Percentiles rank a stretch among this genome's conserved stretches.
Conservation (phyloP, 2,888 invertebrate species). For the Rhopalosiphum nymphaeae region DNA sequence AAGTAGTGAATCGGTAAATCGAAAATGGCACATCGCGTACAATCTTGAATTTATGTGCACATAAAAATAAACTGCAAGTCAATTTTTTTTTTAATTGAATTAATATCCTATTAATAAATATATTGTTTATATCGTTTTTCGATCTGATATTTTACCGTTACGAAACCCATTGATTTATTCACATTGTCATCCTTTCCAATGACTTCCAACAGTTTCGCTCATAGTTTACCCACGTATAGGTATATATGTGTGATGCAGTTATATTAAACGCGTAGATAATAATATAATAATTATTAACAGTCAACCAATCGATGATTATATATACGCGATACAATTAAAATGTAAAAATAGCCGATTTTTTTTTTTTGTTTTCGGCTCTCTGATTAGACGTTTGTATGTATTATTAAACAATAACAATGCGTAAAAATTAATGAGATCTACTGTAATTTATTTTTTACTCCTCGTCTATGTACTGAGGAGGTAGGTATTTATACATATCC, state of each 20-base stretch:
- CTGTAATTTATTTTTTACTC: not conserved
- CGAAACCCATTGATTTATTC: not conserved
- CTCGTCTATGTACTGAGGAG: not conserved
- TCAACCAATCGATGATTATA: not conserved
- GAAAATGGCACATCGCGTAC: not conserved
- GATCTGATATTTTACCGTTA: not conserved
- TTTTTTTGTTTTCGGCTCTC: not conserved
- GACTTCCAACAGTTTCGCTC: not conserved
- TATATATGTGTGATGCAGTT: not conserved
- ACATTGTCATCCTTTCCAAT: not conserved
- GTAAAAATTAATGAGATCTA: not conserved
- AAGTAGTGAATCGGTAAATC: not conserved
- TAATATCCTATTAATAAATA: not conserved
- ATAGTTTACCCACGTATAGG: not conserved
- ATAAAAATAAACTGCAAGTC: not conserved
- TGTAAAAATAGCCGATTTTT: not conserved
- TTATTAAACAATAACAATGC: not conserved
- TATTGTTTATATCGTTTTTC: not conserved
- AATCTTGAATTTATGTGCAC: not conserved
- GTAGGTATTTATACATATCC: not conserved
- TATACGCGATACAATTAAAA: not conserved
- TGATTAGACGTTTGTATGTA: not conserved
- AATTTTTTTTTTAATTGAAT: not conserved
- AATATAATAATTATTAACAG: not conserved
- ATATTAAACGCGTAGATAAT: not conserved